A percentile compares a stretch with the other conserved stretches of the same genome.
These are phyloP conservation scores for Neuroterus valhalla DNA, from an alignment of 1,140 invertebrate species.

Conservation along the genomic window DNA sequence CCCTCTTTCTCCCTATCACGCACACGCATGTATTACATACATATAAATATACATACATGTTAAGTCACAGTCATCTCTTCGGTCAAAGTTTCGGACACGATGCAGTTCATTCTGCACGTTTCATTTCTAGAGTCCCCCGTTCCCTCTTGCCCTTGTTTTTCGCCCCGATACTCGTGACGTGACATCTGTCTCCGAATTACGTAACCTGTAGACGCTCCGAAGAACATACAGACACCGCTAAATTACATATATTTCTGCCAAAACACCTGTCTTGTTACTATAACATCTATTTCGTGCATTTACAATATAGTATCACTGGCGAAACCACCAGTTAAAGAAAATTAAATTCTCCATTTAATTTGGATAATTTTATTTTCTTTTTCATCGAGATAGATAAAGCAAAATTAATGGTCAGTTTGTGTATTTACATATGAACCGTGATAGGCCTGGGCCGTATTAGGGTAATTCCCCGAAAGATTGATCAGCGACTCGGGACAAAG, in stretches of 20 bases:
- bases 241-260: background rate
- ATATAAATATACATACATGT: background rate
- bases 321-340: no score
- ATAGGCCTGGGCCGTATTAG: no score
- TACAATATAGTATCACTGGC: background rate
- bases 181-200: slow-evolving; percentile 11
- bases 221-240: slow-evolving; percentile 3
- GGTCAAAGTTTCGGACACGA: slow-evolving; percentile 4
- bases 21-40: slow-evolving; percentile 19
- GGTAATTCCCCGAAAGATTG: no score
- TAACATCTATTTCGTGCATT: background rate
- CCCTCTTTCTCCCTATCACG: slow-evolving; percentile 32
- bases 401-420: no score
- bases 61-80: background rate
- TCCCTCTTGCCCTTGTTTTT: slow-evolving; percentile 14
- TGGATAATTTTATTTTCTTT: background rate
- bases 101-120: slow-evolving; percentile 8
- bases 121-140: background rate
- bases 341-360: no score
- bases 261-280: slow-evolving; percentile 15
- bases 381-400: no score
- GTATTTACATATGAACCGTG: no score
- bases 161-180: background rate
- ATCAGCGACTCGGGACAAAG: no score
- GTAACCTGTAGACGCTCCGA: background rate